phyloP scores from a whole-genome alignment of 2,797 vertebrate genomes.

The Enteromius radiatus region DNA sequence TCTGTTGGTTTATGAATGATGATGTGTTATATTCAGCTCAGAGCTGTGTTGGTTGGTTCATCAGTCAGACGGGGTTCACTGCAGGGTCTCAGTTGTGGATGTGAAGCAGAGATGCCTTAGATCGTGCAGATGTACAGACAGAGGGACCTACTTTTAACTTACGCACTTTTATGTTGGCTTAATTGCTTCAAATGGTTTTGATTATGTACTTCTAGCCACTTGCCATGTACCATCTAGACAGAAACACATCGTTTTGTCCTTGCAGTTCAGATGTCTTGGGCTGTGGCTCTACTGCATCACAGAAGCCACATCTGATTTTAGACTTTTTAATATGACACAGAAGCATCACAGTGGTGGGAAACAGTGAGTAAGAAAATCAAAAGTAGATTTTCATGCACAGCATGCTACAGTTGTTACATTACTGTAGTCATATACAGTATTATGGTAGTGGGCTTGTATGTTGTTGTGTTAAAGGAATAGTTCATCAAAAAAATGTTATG shows the following conservation, averaged over 20 bases:
- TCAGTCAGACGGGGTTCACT: conserved; percentile 27
- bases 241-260: not conserved
- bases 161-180: conserved; percentile 17
- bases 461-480: not conserved
- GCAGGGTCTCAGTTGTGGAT: conserved; percentile 17
- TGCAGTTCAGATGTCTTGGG: not conserved
- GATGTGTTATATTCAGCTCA: conserved; percentile 52
- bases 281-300: not conserved
- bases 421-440: not conserved
- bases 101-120: conserved; percentile 18
- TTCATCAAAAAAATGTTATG: no score
- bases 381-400: not conserved
- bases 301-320: not conserved
- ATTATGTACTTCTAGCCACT: conserved; percentile 1
- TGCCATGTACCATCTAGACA: not conserved
- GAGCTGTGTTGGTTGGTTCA: conserved; percentile 19
- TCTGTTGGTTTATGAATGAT: conserved; percentile 34
- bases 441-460: not conserved
- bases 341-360: not conserved
- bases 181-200: not conserved
- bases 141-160: conserved; percentile 11
- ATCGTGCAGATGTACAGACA: conserved; percentile 38
- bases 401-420: not conserved
- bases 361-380: not conserved
- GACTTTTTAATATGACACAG: not conserved